Evolutionary conservation across 2,888 invertebrate genomes (phyloP).

Genomic region (Acanthococcus lagerstroemiae): DNA sequence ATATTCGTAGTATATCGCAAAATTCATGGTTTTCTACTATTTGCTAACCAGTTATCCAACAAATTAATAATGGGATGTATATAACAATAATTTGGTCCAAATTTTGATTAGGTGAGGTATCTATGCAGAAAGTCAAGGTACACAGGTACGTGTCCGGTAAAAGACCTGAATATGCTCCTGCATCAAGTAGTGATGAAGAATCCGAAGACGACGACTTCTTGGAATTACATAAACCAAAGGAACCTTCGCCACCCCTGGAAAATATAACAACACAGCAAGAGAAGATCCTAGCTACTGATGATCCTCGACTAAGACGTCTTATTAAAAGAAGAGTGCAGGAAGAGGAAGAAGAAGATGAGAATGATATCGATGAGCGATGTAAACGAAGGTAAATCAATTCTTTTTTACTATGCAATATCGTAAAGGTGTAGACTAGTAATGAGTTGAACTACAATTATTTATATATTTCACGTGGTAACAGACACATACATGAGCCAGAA

Average conservation of each 20-base stretch:
- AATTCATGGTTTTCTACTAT: too few relatives aligned
- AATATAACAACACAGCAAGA: slow-evolving; percentile 32
- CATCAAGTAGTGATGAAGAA: slow-evolving; percentile 73
- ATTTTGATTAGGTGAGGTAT: slow-evolving; percentile 89
- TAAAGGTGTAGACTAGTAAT: too few relatives aligned
- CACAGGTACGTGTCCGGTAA: slow-evolving; percentile 97
- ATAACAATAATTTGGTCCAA: neutral
- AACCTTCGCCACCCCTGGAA: slow-evolving; percentile 32
- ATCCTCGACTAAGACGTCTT: slow-evolving; percentile 69
- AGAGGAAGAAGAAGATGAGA: slow-evolving; percentile 43
- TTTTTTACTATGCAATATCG: too few relatives aligned
- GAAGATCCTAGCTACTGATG: slow-evolving; percentile 48
- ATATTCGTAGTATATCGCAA: too few relatives aligned
- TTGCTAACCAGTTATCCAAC: too few relatives aligned
- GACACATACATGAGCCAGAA: slow-evolving; percentile 53
- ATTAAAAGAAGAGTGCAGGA: slow-evolving; percentile 45
- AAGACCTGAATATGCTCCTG: slow-evolving; percentile 89
- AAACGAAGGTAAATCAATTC: neutral
- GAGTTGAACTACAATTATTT: too few relatives aligned
- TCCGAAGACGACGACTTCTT: slow-evolving; percentile 81
- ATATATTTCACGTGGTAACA: neutral
- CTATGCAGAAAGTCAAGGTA: slow-evolving; percentile 99
- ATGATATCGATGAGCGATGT: slow-evolving; percentile 36
- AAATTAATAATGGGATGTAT: too few relatives aligned
- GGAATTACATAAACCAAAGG: slow-evolving; percentile 44